Evolutionary conservation across 1,140 invertebrate genomes (phyloP).

Genomic region (Cecropterus lyciades): DNA sequence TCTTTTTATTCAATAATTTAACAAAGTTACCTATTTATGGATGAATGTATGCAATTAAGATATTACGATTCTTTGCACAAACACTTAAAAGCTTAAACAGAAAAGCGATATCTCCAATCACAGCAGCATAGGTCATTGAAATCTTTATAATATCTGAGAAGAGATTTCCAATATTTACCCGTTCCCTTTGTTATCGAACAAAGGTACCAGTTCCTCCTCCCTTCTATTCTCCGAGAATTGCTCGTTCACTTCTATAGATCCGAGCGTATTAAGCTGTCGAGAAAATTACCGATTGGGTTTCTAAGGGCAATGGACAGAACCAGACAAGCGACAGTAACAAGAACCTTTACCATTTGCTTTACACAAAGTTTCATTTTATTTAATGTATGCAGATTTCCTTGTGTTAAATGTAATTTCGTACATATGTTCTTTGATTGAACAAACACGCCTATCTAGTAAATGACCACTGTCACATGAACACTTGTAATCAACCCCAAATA

Average conservation of each 20-base stretch:
- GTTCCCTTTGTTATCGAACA: neutral
- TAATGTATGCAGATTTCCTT: too few relatives aligned
- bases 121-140: neutral
- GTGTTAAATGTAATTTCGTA: too few relatives aligned
- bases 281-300: neutral
- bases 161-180: neutral
- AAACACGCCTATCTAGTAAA: too few relatives aligned
- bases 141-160: neutral
- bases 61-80: too few relatives aligned
- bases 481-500: too few relatives aligned
- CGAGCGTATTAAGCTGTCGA: neutral
- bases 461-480: too few relatives aligned
- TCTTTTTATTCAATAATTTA: too few relatives aligned
- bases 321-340: neutral
- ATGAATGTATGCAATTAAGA: too few relatives aligned
- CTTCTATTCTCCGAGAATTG: neutral
- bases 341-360: neutral
- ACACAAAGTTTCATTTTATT: neutral
- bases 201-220: neutral
- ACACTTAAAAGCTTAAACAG: too few relatives aligned
- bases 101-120: too few relatives aligned
- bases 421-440: too few relatives aligned
- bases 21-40: too few relatives aligned
- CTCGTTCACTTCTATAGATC: neutral
- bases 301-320: neutral